Evolutionary conservation across 23 tunicate genomes (phyloP).

Genomic region (Pegea sp.): DNA sequence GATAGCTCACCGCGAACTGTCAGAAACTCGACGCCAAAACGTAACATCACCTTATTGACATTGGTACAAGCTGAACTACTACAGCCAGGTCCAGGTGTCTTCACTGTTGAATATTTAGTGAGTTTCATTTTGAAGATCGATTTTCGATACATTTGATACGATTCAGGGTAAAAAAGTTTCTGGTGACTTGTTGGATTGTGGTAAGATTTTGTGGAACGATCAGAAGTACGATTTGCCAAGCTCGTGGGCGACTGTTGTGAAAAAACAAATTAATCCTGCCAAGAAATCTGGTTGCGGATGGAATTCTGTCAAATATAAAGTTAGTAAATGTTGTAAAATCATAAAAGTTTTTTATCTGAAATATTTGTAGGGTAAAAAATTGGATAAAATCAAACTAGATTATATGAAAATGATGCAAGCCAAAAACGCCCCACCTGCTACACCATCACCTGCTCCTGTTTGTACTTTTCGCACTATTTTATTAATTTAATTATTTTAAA

Average conservation of each 20-base stretch:
- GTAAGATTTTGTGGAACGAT: constrained; percentile 53
- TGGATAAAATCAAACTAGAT: too few species aligned
- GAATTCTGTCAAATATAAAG: constrained; percentile 90
- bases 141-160: background rate
- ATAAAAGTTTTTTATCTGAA: too few species aligned
- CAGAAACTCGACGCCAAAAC: constrained; percentile 11
- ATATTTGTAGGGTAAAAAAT: too few species aligned
- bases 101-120: constrained; percentile 77
- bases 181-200: constrained; percentile 46
- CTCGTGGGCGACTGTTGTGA: constrained; percentile 86
- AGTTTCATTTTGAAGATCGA: background rate
- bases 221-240: constrained; percentile 62
- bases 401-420: too few species aligned
- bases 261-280: constrained; percentile 61
- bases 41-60: constrained; percentile 37
- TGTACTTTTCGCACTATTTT: too few species aligned
- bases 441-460: too few species aligned
- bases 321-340: background rate
- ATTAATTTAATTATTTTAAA: too few species aligned
- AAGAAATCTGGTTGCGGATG: constrained; percentile 96
- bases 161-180: constrained; percentile 43
- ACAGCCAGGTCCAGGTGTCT: constrained; percentile 63
- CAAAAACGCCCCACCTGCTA: too few species aligned
- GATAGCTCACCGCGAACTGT: constrained; percentile 27
- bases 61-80: constrained; percentile 45